Percentiles rank a stretch among this genome's conserved stretches.
phyloP scores from a whole-genome alignment of 2,888 invertebrate genomes.

The Prosopocoilus inquinatus region DNA sequence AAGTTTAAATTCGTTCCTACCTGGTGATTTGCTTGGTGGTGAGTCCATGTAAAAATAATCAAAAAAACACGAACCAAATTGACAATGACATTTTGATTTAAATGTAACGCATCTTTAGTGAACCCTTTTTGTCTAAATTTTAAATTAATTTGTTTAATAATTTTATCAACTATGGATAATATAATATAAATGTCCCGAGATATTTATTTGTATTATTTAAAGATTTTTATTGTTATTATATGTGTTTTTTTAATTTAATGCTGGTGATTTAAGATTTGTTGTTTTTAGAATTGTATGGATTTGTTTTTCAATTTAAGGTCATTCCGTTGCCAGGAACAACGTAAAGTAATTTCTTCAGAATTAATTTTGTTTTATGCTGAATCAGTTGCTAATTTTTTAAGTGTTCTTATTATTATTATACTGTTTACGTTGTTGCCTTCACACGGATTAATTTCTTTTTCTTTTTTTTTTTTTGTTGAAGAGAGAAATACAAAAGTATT shows the following conservation, averaged over 20 bases:
- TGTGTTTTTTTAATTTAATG: slow-evolving; percentile 30
- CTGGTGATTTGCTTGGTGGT: slow-evolving; percentile 83
- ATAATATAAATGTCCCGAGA: slow-evolving; percentile 14
- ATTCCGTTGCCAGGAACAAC: background rate
- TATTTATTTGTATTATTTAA: slow-evolving; percentile 28
- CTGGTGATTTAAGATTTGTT: slow-evolving; percentile 26
- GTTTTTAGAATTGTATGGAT: slow-evolving; percentile 28
- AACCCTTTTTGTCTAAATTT: background rate
- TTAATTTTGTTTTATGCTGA: background rate
- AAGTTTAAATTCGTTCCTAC: slow-evolving; percentile 82
- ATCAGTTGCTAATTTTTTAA: slow-evolving; percentile 26
- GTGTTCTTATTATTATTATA: slow-evolving; percentile 21
- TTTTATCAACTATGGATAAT: slow-evolving; percentile 14
- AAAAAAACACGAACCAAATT: slow-evolving; percentile 17
- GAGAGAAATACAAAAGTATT: slow-evolving; percentile 6
- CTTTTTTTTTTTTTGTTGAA: background rate
- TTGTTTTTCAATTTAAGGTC: slow-evolving; percentile 16
- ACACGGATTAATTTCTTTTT: background rate
- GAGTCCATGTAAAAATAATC: slow-evolving; percentile 71
- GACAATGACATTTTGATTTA: slow-evolving; percentile 4
- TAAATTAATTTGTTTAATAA: slow-evolving; percentile 14
- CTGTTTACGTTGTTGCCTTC: background rate
- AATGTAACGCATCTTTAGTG: slow-evolving; percentile 18
- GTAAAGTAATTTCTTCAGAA: background rate
- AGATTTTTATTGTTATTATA: slow-evolving; percentile 29